Conservation (phyloP, 2,888 invertebrate genomes). For the Pomacea canaliculata region DNA sequence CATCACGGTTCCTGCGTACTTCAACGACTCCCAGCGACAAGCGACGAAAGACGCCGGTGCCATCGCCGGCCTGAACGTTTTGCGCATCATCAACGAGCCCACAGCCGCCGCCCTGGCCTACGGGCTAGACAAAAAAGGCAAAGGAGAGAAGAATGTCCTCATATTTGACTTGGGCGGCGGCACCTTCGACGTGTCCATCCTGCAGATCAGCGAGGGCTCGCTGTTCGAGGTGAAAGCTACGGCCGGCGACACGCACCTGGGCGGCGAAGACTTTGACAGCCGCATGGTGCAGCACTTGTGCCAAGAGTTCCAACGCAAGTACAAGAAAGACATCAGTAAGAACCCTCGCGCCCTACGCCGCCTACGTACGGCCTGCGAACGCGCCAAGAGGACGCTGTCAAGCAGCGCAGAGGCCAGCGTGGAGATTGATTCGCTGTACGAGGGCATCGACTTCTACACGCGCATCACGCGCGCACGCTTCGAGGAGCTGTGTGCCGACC, state of each 20-base stretch:
- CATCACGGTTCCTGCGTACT: conserved; percentile 67
- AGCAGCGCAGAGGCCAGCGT: conserved; percentile 73
- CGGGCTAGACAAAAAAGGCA: conserved; percentile 70
- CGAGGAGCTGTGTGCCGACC: conserved; percentile 93
- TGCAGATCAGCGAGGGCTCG: conserved; percentile 74
- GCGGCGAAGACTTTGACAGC: conserved; percentile 80
- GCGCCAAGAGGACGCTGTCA: conserved; percentile 75
- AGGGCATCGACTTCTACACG: conserved; percentile 95
- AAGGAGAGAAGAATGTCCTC: conserved; percentile 71
- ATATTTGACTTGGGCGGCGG: conserved; percentile 82
- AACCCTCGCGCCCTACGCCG: conserved; percentile 25
- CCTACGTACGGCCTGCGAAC: conserved; percentile 81
- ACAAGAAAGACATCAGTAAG: conserved; percentile 74
- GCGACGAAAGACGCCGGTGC: conserved; percentile 73
- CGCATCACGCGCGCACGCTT: conserved; percentile 93
- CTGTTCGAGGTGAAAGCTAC: conserved; percentile 84
- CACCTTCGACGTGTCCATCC: conserved; percentile 70
- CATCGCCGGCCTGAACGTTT: conserved; percentile 70
- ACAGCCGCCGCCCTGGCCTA: conserved; percentile 71
- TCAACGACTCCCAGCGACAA: conserved; percentile 73
- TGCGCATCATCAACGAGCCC: conserved; percentile 76
- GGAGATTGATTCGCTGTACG: conserved; percentile 92
- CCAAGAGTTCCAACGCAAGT: conserved; percentile 83
- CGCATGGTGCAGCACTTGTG: conserved; percentile 85
- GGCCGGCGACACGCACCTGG: conserved; percentile 86